A percentile compares a stretch with the other conserved stretches of the same genome.
Evolutionary conservation across 2,113 vertebrate species (phyloP).

Genomic region (Cavia aperea): DNA sequence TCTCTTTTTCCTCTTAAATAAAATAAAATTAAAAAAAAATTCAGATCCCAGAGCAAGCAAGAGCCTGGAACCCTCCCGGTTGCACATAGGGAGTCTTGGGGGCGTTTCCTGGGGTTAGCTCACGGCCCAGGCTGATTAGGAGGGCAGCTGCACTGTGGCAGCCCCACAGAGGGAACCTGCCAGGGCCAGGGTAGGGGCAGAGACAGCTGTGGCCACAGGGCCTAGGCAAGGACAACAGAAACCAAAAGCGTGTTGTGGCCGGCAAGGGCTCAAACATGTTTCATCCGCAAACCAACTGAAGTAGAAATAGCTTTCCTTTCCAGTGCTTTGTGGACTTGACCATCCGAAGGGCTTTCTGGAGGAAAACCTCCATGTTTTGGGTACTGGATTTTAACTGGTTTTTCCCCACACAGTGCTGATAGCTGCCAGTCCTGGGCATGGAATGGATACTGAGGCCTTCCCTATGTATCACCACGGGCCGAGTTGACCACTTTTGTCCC

Average conservation of each 20-base stretch:
- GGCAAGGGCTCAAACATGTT: accelerated
- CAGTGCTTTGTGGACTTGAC: background rate
- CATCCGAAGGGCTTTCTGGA: background rate
- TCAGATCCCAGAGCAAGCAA: background rate
- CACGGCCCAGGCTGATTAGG: background rate
- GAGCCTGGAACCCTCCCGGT: accelerated
- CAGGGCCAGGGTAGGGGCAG: accelerated
- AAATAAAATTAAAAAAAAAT: no score
- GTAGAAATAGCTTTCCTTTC: background rate
- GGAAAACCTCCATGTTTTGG: background rate
- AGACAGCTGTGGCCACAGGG: accelerated
- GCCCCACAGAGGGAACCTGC: background rate
- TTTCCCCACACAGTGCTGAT: background rate
- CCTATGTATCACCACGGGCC: accelerated
- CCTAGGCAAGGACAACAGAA: background rate
- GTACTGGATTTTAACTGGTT: background rate
- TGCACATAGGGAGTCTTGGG: no score
- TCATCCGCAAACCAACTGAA: background rate
- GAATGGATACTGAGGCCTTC: background rate
- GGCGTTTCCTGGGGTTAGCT: background rate
- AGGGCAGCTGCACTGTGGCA: background rate
- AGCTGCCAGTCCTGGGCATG: background rate
- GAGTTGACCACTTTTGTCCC: accelerated
- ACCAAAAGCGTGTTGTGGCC: accelerated
- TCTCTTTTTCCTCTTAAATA: no score